phyloP scores from a whole-genome alignment of 2,113 vertebrate genomes.

The Stigmatopora argus region DNA sequence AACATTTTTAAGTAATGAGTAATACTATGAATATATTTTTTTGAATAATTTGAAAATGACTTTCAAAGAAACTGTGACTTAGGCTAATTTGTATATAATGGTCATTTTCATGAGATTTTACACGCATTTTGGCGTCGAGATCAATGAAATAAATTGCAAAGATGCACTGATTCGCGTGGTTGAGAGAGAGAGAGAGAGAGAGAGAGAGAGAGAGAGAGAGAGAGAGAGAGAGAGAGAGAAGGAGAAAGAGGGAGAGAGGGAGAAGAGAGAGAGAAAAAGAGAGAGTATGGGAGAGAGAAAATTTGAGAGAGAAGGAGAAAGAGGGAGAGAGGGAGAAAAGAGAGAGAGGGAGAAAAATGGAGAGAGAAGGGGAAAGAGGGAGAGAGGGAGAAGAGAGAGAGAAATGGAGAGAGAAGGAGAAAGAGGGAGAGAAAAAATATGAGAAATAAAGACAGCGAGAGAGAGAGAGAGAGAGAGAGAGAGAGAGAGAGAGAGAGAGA shows the following conservation, averaged over 20 bases:
- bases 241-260: conserved; percentile 63
- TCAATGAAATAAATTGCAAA: conserved; percentile 29
- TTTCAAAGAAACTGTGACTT: too few relatives aligned
- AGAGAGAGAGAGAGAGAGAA: conserved; percentile 68
- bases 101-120: background rate
- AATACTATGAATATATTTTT: too few relatives aligned
- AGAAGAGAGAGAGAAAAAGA: conserved; percentile 16
- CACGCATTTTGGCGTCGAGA: background rate
- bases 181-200: conserved; percentile 24
- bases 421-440: conserved; percentile 51
- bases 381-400: conserved; percentile 49
- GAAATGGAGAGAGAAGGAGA: conserved; percentile 20
- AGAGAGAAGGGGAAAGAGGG: conserved; percentile 65
- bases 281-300: conserved; percentile 56
- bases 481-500: conserved; percentile 65
- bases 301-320: conserved; percentile 21
- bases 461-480: conserved; percentile 63
- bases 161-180: conserved; percentile 35
- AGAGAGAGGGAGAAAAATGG: conserved; percentile 64
- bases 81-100: background rate
- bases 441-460: too few relatives aligned
- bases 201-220: conserved; percentile 58
- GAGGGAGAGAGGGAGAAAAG: conserved; percentile 57
- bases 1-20: too few relatives aligned
- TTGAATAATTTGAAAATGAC: too few relatives aligned